Conservation (phyloP, 1,140 invertebrate species). For the Microplitis demolitor region DNA sequence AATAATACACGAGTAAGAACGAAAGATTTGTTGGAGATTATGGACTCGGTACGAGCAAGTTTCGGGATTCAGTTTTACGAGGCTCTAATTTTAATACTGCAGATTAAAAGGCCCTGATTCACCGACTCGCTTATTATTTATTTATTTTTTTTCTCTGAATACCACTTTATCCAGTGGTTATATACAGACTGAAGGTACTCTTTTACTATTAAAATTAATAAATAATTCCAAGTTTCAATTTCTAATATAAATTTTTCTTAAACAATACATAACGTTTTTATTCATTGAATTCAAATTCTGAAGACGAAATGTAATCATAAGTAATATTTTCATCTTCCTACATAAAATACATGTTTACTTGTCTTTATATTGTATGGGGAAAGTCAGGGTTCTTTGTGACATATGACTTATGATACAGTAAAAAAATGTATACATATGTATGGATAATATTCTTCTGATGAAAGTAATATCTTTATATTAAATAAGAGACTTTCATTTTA, state of each 20-base stretch:
- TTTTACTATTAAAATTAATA: too few species aligned
- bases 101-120: constrained; percentile 30
- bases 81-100: constrained; percentile 33
- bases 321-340: background rate
- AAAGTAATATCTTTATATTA: constrained; percentile 1
- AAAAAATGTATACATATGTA: background rate
- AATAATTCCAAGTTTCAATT: too few species aligned
- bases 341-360: background rate
- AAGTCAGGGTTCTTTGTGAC: constrained; percentile 8
- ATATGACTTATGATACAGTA: constrained; percentile 6
- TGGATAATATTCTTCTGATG: background rate
- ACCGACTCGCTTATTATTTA: background rate
- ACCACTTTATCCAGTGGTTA: background rate
- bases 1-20: constrained; percentile 3
- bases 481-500: too few species aligned
- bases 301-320: background rate
- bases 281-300: background rate
- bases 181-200: too few species aligned
- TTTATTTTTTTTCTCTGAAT: background rate
- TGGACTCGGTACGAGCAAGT: constrained; percentile 16
- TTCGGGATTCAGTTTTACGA: constrained; percentile 11
- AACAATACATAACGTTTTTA: too few species aligned
- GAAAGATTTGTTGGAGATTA: constrained; percentile 19
- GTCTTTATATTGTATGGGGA: background rate
- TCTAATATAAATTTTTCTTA: too few species aligned